These are phyloP conservation scores for Gymnothorax javanicus DNA, from an alignment of 2,797 vertebrate species.

Conservation along the genomic window DNA sequence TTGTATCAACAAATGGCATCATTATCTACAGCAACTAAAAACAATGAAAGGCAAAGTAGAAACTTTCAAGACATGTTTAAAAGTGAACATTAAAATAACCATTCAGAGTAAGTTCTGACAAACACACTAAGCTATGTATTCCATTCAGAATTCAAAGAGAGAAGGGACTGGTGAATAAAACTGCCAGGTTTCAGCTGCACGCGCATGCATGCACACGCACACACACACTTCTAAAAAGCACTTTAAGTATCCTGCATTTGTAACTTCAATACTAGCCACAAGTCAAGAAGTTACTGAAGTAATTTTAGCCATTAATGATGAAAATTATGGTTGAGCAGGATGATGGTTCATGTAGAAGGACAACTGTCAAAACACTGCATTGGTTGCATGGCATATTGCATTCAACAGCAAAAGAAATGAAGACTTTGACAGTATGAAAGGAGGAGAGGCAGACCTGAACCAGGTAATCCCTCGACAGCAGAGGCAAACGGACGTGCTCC, in stretches of 20 bases:
- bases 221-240: background rate
- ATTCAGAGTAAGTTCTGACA: too few species aligned
- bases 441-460: conserved; percentile 78
- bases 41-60: background rate
- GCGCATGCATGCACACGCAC: background rate
- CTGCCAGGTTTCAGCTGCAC: background rate
- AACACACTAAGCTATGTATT: too few species aligned
- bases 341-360: background rate
- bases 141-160: too few species aligned
- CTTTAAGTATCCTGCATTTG: background rate
- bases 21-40: background rate
- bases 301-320: background rate
- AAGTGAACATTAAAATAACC: background rate
- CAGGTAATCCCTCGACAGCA: conserved; percentile 90
- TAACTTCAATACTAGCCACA: background rate
- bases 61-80: too few species aligned
- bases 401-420: background rate
- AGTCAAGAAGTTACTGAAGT: background rate
- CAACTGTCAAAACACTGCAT: background rate
- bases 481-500: conserved; percentile 93
- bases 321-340: background rate
- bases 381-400: background rate
- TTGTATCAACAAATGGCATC: background rate
- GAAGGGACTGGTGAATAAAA: background rate
- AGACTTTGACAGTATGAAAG: background rate